Conservation (phyloP, 2,888 invertebrate genomes). For the Nycteola revayana region DNA sequence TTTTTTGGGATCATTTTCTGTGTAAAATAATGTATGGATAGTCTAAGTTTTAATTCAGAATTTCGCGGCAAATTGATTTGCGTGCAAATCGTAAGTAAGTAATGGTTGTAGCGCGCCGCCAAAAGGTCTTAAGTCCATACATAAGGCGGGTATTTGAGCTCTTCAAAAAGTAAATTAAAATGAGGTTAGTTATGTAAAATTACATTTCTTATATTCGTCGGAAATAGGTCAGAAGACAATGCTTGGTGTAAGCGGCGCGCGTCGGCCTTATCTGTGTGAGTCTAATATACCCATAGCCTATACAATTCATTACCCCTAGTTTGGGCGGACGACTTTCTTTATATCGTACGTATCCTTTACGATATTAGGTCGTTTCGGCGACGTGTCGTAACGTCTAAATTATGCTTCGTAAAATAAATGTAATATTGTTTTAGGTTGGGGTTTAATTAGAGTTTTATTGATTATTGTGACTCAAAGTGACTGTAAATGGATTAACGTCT, state of each 20-base stretch:
- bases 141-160: conserved; percentile 17
- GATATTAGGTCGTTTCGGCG: conserved; percentile 37
- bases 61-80: conserved; percentile 21
- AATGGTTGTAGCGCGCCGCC: background rate
- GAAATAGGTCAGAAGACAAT: conserved; percentile 73
- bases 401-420: conserved; percentile 29
- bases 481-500: no score
- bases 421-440: conserved; percentile 32
- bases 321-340: conserved; percentile 42
- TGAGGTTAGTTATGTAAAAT: conserved; percentile 34
- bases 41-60: conserved; percentile 1
- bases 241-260: conserved; percentile 44
- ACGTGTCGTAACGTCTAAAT: conserved; percentile 35
- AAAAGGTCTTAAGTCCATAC: conserved; percentile 16
- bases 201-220: conserved; percentile 39
- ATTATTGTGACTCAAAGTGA: no score
- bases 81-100: conserved; percentile 3
- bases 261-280: conserved; percentile 28
- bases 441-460: conserved; percentile 24
- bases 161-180: conserved; percentile 20
- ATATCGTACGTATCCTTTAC: conserved; percentile 35
- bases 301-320: conserved; percentile 55
- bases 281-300: conserved; percentile 37
- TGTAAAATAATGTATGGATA: conserved; percentile 3
- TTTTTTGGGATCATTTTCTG: background rate